phyloP scores from a whole-genome alignment of 2,888 invertebrate species.

The Helleia helle region DNA sequence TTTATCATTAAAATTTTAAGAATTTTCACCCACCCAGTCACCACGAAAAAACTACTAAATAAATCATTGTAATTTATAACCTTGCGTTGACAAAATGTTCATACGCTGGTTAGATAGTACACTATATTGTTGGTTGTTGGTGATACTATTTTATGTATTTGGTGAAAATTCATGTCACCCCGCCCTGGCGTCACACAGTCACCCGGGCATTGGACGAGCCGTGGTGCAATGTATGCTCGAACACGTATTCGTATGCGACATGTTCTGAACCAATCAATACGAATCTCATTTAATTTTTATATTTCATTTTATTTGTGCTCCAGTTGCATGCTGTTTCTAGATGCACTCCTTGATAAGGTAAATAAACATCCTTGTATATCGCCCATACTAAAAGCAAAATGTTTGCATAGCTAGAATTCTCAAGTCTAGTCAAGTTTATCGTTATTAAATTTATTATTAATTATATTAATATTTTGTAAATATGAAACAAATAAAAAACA shows the following conservation, averaged over 20 bases:
- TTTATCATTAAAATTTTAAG: too few relatives aligned
- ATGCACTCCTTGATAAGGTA: not conserved
- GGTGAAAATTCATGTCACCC: not conserved
- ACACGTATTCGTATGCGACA: conserved; percentile 9
- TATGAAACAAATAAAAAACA: too few relatives aligned
- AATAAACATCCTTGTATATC: conserved; percentile 3
- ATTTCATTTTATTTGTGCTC: conserved; percentile 9
- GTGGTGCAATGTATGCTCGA: conserved; percentile 1
- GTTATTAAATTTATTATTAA: too few relatives aligned
- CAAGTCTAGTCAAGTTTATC: too few relatives aligned
- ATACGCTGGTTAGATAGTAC: not conserved
- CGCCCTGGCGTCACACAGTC: not conserved
- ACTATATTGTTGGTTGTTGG: not conserved
- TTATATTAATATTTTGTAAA: too few relatives aligned
- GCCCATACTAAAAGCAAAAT: conserved; percentile 3
- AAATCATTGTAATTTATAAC: too few relatives aligned
- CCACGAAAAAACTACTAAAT: too few relatives aligned
- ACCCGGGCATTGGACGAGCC: not conserved
- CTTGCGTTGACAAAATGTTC: too few relatives aligned
- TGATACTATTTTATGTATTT: not conserved
- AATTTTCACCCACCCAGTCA: too few relatives aligned
- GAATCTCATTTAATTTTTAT: conserved; percentile 10
- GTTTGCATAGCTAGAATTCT: not conserved
- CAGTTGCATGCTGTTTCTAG: conserved; percentile 1
- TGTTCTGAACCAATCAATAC: conserved; percentile 7